Percentiles rank a stretch among this genome's conserved stretches.
Evolutionary conservation across 1,140 invertebrate genomes (phyloP).

Genomic region (Nasonia giraulti): DNA sequence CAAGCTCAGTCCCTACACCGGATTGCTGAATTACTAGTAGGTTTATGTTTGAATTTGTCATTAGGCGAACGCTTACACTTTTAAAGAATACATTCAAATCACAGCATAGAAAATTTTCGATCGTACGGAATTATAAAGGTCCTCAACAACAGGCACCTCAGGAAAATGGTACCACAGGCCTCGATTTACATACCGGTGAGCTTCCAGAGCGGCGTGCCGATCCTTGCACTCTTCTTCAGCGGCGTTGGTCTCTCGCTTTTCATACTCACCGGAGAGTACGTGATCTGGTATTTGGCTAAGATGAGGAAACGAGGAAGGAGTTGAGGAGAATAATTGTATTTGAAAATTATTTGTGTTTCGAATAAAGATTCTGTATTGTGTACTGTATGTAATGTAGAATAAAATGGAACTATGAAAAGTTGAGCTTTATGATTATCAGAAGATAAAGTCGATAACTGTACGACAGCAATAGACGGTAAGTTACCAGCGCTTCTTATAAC

Average conservation of each 20-base stretch:
- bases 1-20: slow-evolving; percentile 48
- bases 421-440: not conserved
- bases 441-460: not conserved
- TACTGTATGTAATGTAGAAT: too few relatives aligned
- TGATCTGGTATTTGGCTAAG: not conserved
- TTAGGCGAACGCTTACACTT: not conserved
- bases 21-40: slow-evolving; percentile 57
- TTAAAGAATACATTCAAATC: not conserved
- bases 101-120: slow-evolving; percentile 53
- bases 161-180: not conserved
- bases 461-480: not conserved
- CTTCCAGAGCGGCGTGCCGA: slow-evolving; percentile 47
- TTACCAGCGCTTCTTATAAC: not conserved
- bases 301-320: not conserved
- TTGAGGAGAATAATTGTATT: too few relatives aligned
- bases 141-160: slow-evolving; percentile 40
- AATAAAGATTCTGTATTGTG: too few relatives aligned
- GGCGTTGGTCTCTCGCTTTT: slow-evolving; percentile 41
- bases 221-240: slow-evolving; percentile 40
- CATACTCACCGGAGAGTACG: slow-evolving; percentile 30
- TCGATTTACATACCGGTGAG: slow-evolving; percentile 26
- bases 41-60: not conserved
- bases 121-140: slow-evolving; percentile 52
- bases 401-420: too few relatives aligned
- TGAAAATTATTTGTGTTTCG: too few relatives aligned